Evolutionary conservation across 2,888 invertebrate genomes (phyloP).

Genomic region (Tenthredo amoena): DNA sequence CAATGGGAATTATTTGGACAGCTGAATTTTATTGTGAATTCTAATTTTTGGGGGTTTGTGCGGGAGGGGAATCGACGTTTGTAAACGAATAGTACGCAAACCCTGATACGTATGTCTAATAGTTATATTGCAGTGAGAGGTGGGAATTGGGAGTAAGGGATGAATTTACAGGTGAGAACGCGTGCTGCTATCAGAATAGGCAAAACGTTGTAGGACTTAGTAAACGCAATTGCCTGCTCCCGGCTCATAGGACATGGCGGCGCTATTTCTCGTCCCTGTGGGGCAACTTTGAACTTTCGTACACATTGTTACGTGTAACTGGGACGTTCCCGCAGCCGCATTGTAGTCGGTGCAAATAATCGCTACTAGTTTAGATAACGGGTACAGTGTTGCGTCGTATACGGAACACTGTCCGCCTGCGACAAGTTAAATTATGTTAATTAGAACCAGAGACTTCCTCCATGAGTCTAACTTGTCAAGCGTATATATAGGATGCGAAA

Average conservation of each 20-base stretch:
- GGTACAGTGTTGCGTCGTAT: constrained; percentile 23
- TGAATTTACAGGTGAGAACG: constrained; percentile 35
- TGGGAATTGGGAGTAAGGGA: constrained; percentile 19
- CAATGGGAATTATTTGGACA: neutral
- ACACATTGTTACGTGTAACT: constrained; percentile 27
- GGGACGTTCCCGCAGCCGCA: constrained; percentile 39
- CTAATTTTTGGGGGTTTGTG: neutral
- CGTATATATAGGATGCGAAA: neutral
- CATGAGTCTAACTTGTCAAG: constrained; percentile 32
- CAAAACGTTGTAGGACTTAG: constrained; percentile 48
- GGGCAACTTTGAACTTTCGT: constrained; percentile 50
- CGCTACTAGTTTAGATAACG: constrained; percentile 50
- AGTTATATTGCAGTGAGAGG: constrained; percentile 14
- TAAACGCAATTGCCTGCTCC: constrained; percentile 38
- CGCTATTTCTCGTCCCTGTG: constrained; percentile 46
- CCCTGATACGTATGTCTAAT: neutral
- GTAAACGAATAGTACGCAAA: neutral
- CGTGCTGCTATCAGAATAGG: constrained; percentile 16
- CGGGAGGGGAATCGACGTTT: neutral
- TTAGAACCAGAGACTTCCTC: constrained; percentile 34
- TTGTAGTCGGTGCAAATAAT: constrained; percentile 49
- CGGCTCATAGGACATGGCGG: constrained; percentile 50
- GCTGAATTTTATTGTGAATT: neutral
- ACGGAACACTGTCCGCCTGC: constrained; percentile 19
- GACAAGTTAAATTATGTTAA: constrained; percentile 47